phyloP scores from a whole-genome alignment of 2,113 vertebrate genomes.

The Macaca fascicularis region T2T-MFA8v1.1 NC_088391.1:20161001-20161500 shows the following conservation, averaged over 20 bases:
- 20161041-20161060: neutral
- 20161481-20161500: slow-evolving; percentile 85
- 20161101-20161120: neutral
- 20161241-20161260: slow-evolving; percentile 15
- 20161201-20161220: slow-evolving; percentile 19
- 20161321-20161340: neutral
- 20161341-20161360: neutral
- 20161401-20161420: neutral
- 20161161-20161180: neutral
- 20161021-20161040: neutral
- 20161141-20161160: slow-evolving; percentile 11
- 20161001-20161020: neutral
- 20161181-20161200: neutral
- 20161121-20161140: neutral
- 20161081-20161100: neutral
- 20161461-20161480: slow-evolving; percentile 77
- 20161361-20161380: neutral
- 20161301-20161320: neutral
- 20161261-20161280: neutral
- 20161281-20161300: neutral
- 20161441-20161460: slow-evolving; percentile 86
- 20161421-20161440: neutral
- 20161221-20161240: slow-evolving; percentile 7
- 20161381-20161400: neutral
- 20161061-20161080: neutral